Conservation (phyloP, 1,140 invertebrate species). For the Zaprionus taronus region DNA sequence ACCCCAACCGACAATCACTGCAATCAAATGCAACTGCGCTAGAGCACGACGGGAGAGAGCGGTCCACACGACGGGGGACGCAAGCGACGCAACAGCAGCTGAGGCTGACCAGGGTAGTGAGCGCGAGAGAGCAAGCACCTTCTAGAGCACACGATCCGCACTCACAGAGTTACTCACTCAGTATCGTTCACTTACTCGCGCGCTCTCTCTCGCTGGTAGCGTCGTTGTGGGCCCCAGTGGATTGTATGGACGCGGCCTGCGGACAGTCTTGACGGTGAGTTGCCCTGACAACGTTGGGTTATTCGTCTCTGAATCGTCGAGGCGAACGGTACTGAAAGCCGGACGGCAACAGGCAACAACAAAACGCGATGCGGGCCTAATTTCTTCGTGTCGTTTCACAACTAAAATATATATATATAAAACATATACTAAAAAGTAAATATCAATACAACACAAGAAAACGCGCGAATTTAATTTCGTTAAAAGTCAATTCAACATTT, state of each 20-base stretch:
- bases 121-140: slow-evolving; percentile 7
- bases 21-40: slow-evolving; percentile 34
- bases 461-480: slow-evolving; percentile 34
- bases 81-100: not conserved
- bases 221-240: not conserved
- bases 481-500: slow-evolving; percentile 1
- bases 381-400: slow-evolving; percentile 45
- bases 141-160: slow-evolving; percentile 30
- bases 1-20: slow-evolving; percentile 17
- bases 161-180: not conserved
- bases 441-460: slow-evolving; percentile 23
- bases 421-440: slow-evolving; percentile 14
- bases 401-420: slow-evolving; percentile 26
- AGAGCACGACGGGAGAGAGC: not conserved
- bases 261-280: slow-evolving; percentile 67
- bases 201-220: slow-evolving; percentile 10
- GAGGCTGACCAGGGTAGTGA: not conserved
- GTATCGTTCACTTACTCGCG: not conserved
- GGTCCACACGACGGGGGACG: not conserved
- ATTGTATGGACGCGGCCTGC: slow-evolving; percentile 10
- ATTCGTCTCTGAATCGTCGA: slow-evolving; percentile 67
- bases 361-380: slow-evolving; percentile 54
- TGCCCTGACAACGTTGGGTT: slow-evolving; percentile 55
- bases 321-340: slow-evolving; percentile 60
- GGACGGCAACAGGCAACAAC: slow-evolving; percentile 47